These are phyloP conservation scores for Dendrocincla fuliginosa DNA, from an alignment of 2,797 vertebrate species.

Conservation along the genomic window DNA sequence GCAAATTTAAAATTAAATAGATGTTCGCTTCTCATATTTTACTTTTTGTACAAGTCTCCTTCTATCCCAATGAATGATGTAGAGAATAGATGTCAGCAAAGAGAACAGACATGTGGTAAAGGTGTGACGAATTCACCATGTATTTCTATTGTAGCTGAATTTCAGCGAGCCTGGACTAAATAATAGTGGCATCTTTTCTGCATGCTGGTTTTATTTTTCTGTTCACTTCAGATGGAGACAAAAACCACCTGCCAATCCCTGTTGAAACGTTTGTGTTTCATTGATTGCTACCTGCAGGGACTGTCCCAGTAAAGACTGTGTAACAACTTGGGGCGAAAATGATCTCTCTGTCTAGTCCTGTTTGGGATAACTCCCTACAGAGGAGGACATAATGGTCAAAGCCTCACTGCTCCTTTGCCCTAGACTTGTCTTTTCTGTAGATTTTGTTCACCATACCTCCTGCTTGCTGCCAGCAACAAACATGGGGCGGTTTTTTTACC, in stretches of 20 bases:
- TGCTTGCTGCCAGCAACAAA: conserved; percentile 41
- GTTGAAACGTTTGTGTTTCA: conserved; percentile 57
- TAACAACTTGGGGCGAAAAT: conserved; percentile 53
- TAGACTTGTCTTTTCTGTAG: conserved; percentile 49
- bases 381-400: conserved; percentile 61
- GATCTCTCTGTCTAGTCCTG: conserved; percentile 61
- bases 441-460: conserved; percentile 44
- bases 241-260: conserved; percentile 56
- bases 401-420: conserved; percentile 20
- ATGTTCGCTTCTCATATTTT: background rate
- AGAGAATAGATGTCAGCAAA: background rate
- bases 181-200: background rate
- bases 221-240: conserved; percentile 35
- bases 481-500: background rate
- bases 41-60: background rate
- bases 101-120: background rate
- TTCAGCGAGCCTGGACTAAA: background rate
- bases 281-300: conserved; percentile 63
- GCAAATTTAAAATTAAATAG: background rate
- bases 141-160: background rate
- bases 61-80: background rate
- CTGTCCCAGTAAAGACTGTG: conserved; percentile 50
- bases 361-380: conserved; percentile 39
- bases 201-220: conserved; percentile 40
- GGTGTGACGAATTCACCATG: background rate